Base-by-base conservation (phyloP, 2,888 invertebrate genomes). In the Holacanthella duospinosa region DNA sequence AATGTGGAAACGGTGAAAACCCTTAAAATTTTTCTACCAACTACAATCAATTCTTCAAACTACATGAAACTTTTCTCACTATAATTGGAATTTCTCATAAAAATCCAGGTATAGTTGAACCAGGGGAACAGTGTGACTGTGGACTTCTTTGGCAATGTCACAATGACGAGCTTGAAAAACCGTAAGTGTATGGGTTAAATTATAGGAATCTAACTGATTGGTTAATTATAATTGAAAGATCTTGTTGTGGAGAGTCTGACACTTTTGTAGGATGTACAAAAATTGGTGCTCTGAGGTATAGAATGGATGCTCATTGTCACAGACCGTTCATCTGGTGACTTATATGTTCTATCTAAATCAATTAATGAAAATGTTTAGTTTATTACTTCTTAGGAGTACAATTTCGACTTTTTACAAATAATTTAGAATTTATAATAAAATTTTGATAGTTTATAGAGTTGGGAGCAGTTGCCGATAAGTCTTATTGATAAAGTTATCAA, bases 1-100 rank as follows among this genome's bases (percentile, higher is more conserved):
- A 60, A 54, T 71, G 70, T 62, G 70, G 70, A n/a, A 70, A 70
- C 56, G 70, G 71, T 63, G 54, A 55, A 25, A 12, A 3, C 12
- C 19, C 9, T 9, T 4, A 1, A 25, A 25, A 43, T 43, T 43
- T 16, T 21, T 25, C 2, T 55, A 6, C 27, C 16, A 24, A n/a
- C 16, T 29, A n/a, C 3, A 21, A 19, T 12, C 12, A 48, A 9
- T 36, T 36, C 21, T 12, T 57, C 9, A 12, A 57, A 57, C n/a
- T 21, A 2, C n/a, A 21, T 55, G 24, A 4, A 25, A 12, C 26
- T 21, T 55, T 55, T 21, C 12, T n/a, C n/a, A n/a, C n/a, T n/a
- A n/a, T n/a, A n/a, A n/a, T n/a, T n/a, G n/a, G n/a, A 55, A 43
- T 24, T 59, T 2, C 36, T 60, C 43, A 16, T 36, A 16, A 36